phyloP scores from a whole-genome alignment of 2,888 invertebrate species.

The Eurytoma californica region DNA sequence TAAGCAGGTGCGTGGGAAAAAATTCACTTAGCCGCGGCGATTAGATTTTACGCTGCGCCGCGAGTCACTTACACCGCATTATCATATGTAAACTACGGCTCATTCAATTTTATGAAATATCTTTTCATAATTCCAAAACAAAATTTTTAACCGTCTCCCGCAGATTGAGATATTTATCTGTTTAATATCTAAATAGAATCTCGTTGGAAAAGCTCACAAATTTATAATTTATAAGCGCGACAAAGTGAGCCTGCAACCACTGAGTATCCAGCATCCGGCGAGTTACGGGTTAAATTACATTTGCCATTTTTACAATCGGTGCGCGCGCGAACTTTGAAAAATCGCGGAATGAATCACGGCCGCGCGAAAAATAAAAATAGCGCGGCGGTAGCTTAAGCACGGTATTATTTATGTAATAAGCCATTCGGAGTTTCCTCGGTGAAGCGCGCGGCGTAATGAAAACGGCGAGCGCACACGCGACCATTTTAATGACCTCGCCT shows the following conservation, averaged over 20 bases:
- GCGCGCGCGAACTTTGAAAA: background rate
- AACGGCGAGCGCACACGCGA: slow-evolving; percentile 38
- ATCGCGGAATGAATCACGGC: background rate
- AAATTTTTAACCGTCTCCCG: background rate
- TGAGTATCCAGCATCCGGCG: background rate
- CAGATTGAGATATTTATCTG: slow-evolving; percentile 34
- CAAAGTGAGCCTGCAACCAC: background rate
- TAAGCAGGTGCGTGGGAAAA: no score
- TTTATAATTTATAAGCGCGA: slow-evolving; percentile 1
- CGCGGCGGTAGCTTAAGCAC: slow-evolving; percentile 36
- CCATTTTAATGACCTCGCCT: slow-evolving; percentile 64
- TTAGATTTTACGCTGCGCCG: no score
- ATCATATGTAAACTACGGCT: no score
- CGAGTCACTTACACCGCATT: no score
- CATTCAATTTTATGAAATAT: background rate
- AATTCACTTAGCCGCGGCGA: no score
- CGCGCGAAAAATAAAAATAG: background rate
- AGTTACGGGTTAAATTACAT: slow-evolving; percentile 24
- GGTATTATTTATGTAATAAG: slow-evolving; percentile 52
- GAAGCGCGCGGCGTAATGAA: slow-evolving; percentile 11
- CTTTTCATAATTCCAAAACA: background rate
- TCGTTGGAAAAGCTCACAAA: background rate
- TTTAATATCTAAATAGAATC: slow-evolving; percentile 1
- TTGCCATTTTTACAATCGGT: background rate
- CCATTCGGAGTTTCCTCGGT: slow-evolving; percentile 43